phyloP scores from a whole-genome alignment of 1,140 invertebrate species.

The Philotrypesis tridentata region DNA sequence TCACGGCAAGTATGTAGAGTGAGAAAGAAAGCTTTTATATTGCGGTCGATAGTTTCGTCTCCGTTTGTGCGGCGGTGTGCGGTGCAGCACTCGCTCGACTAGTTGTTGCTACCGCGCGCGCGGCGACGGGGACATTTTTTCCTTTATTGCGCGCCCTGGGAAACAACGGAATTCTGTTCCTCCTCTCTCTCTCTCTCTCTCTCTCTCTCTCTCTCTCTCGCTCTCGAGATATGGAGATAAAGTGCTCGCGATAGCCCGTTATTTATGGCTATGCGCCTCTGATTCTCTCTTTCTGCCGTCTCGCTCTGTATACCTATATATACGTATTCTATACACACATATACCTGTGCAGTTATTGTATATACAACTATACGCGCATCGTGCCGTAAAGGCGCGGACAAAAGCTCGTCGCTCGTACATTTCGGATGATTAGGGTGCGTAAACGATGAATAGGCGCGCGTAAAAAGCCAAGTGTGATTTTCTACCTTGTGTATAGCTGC shows the following conservation, averaged over 20 bases:
- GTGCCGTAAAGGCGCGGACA: conserved; percentile 7
- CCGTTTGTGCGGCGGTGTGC: too few species aligned
- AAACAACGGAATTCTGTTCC: conserved; percentile 46
- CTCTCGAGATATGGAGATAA: conserved; percentile 47
- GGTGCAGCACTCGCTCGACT: not conserved
- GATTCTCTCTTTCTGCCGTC: conserved; percentile 16
- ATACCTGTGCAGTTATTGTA: too few species aligned
- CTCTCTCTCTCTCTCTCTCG: too few species aligned
- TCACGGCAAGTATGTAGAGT: not conserved
- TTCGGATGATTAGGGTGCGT: conserved; percentile 44
- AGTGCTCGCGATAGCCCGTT: conserved; percentile 39
- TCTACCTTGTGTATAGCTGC: not conserved
- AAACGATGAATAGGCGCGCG: conserved; percentile 31
- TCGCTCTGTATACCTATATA: not conserved
- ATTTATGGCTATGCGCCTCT: conserved; percentile 22
- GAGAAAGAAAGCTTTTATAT: conserved; percentile 38
- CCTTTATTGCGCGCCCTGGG: conserved; percentile 40
- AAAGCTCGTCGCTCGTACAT: conserved; percentile 23
- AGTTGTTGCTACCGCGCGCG: not conserved
- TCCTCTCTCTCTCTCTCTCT: too few species aligned
- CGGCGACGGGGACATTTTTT: conserved; percentile 37
- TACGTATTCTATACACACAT: too few species aligned
- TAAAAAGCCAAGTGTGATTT: conserved; percentile 32
- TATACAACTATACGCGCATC: too few species aligned
- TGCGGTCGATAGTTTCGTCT: conserved; percentile 41